Conservation (phyloP, 2,113 vertebrate genomes). For the Antennarius striatus region DNA sequence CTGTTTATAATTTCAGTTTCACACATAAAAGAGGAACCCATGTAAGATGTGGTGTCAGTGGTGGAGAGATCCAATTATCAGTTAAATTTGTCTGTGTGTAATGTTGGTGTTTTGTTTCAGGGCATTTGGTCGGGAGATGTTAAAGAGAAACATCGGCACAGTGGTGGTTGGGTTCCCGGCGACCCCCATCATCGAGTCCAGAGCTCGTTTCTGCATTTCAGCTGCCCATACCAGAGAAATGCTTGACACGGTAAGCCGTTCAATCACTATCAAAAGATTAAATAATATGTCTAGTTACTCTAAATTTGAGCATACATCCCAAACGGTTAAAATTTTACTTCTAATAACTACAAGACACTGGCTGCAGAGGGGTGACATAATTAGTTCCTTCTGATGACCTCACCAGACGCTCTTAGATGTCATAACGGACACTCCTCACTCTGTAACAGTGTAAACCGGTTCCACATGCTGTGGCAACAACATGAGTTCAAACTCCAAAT, state of each 20-base stretch:
- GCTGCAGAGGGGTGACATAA: no score
- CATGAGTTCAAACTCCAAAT: background rate
- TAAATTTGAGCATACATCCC: background rate
- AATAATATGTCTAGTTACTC: background rate
- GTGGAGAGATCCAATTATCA: slow-evolving; percentile 1
- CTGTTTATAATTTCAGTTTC: slow-evolving; percentile 5
- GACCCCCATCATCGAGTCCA: slow-evolving; percentile 96
- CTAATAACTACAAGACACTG: no score
- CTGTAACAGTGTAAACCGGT: background rate
- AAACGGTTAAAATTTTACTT: no score
- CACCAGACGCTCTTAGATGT: background rate
- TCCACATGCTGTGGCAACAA: background rate
- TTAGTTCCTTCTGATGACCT: background rate
- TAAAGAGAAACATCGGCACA: slow-evolving; percentile 93
- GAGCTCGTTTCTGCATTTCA: slow-evolving; percentile 95
- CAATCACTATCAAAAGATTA: background rate
- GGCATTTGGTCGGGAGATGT: slow-evolving; percentile 95
- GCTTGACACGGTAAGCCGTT: slow-evolving; percentile 88
- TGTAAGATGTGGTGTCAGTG: slow-evolving; percentile 14
- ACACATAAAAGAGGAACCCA: slow-evolving; percentile 17
- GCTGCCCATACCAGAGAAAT: slow-evolving; percentile 94
- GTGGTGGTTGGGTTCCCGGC: slow-evolving; percentile 97
- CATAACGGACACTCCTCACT: background rate
- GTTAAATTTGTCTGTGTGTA: slow-evolving; percentile 2
- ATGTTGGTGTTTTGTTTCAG: slow-evolving; percentile 65